Evolutionary conservation across 2,113 vertebrate species (phyloP).

Genomic region (Peromyscus leucopus): DNA sequence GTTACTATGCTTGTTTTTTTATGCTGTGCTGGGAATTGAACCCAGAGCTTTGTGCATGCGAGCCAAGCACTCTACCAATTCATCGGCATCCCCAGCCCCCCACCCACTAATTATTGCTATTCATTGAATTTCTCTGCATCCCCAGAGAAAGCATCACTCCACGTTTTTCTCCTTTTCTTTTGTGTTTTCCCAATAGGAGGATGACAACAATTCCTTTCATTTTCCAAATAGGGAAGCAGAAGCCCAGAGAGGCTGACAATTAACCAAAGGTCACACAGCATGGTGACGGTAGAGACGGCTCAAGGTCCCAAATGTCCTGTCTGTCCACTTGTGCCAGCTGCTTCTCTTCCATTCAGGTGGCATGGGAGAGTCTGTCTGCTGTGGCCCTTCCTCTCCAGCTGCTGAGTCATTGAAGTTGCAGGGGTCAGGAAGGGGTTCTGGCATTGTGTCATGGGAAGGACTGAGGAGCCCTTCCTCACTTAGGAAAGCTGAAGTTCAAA

Average conservation of each 20-base stretch:
- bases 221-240: constrained; percentile 37
- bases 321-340: neutral
- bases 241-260: neutral
- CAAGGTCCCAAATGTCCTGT: neutral
- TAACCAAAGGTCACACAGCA: neutral
- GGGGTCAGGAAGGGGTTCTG: neutral
- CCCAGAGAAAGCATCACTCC: neutral
- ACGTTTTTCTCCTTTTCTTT: neutral
- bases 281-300: neutral
- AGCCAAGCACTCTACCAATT: neutral
- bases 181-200: constrained; percentile 8
- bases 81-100: neutral
- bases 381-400: neutral
- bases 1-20: neutral
- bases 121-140: neutral
- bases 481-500: neutral
- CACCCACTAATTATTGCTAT: neutral
- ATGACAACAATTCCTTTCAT: neutral
- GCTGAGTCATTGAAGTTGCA: neutral
- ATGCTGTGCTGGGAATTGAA: neutral
- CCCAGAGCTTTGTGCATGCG: neutral
- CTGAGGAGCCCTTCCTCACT: neutral
- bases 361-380: neutral
- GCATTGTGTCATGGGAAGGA: neutral
- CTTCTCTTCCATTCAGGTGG: neutral